Base-by-base conservation (phyloP, 2,113 vertebrate species). In the Notarius lentiginosus region DNA sequence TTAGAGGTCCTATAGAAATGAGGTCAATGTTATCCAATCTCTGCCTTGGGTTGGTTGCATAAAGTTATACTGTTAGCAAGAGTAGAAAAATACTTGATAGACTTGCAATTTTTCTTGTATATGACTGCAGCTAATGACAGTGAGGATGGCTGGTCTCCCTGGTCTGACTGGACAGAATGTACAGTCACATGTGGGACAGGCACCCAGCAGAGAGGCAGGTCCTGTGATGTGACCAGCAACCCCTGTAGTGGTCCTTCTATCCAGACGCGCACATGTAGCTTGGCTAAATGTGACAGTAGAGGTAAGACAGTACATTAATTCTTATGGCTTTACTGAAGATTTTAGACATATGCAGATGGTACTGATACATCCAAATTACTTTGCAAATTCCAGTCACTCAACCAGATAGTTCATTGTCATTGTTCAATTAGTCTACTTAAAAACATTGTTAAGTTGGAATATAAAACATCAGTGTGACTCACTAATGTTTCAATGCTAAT, bases 151-250 rank as follows among this genome's bases (percentile, higher is more conserved):
- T 99, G 98, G 98, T 99, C 98, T 10, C 98, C 97, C 0, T 99
- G 98, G 98, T 98, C 98, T 0, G 98, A 99, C 88, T 99, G 98
- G 98, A 99, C 98, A 0, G 96, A 99, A 90, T 99, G 98, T 90
- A 99, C 98, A 0, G 96, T 96, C 83, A 97, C 97, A 0, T 99
- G 98, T 60, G 98, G 98, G 20, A 95, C 95, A 11, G 98, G 98
- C 84, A 99, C 98, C n/a, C 98, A 99, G 89, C 98, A 99, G 93
- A 95, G 98, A 86, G 98, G 98, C 58, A 94, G 98, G 53, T 99
- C 98, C 0, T 99, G 98, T 85, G 98, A 99, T 11, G 98, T 96
- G 89, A 99, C 98, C 87, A 99, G 97, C 91, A 98, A 97, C 90
- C 96, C 97, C 81, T 99, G 98, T 89, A 92, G 92, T 4, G 98